phyloP scores from a whole-genome alignment of 2,888 invertebrate species.

The Volucella inflata region DNA sequence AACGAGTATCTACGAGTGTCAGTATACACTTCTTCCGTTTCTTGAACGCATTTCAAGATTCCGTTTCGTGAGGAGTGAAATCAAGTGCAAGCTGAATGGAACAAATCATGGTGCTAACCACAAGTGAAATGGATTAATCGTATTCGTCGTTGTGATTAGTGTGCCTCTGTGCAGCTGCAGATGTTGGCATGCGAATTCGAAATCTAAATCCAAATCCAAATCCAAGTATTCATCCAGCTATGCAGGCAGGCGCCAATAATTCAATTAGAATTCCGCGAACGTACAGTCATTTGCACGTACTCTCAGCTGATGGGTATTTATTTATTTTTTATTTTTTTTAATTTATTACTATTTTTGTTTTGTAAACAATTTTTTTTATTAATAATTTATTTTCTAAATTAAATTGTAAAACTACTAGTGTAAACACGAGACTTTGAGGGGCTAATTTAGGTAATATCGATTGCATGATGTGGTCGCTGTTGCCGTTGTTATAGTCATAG shows the following conservation, averaged over 20 bases:
- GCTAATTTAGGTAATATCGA: slow-evolving; percentile 66
- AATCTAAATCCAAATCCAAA: too few relatives aligned
- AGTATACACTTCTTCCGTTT: slow-evolving; percentile 1
- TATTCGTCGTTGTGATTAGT: slow-evolving; percentile 13
- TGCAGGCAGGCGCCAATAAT: slow-evolving; percentile 67
- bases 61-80: slow-evolving; percentile 50
- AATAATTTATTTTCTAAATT: slow-evolving; percentile 62
- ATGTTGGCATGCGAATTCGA: slow-evolving; percentile 22
- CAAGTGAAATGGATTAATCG: slow-evolving; percentile 26
- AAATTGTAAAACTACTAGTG: slow-evolving; percentile 61
- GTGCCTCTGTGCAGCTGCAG: slow-evolving; percentile 37
- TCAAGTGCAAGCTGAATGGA: slow-evolving; percentile 54
- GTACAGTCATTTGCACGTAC: slow-evolving; percentile 73
- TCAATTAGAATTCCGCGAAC: slow-evolving; percentile 72
- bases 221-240: background rate
- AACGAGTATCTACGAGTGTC: too few relatives aligned
- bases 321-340: too few relatives aligned
- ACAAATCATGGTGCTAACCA: slow-evolving; percentile 48
- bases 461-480: slow-evolving; percentile 49
- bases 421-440: slow-evolving; percentile 68
- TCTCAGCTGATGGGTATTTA: slow-evolving; percentile 5
- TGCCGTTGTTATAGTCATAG: background rate
- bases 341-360: background rate
- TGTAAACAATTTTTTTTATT: slow-evolving; percentile 19
- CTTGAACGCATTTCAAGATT: background rate